A percentile compares a stretch with the other conserved stretches of the same genome.
These are phyloP conservation scores for Diadophis punctatus DNA, from an alignment of 2,113 vertebrate species.

Conservation along the genomic window DNA sequence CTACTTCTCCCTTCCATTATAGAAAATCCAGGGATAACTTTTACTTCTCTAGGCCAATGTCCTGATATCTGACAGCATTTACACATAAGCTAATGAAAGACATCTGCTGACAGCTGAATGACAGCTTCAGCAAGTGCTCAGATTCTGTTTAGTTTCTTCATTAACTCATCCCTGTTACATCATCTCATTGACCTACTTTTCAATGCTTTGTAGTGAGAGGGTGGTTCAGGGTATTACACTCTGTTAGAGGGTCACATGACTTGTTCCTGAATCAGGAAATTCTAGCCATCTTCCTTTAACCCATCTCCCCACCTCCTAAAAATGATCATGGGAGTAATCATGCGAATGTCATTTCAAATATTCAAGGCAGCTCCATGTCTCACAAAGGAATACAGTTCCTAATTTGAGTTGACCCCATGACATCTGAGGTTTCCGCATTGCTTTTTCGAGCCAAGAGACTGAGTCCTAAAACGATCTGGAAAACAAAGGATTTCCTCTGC, in stretches of 20 bases:
- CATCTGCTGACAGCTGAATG: neutral
- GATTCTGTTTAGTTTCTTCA: neutral
- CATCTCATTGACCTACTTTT: neutral
- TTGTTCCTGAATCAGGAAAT: neutral
- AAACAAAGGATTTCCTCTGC: neutral
- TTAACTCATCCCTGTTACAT: neutral
- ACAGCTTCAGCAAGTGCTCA: neutral
- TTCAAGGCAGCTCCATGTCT: constrained; percentile 11
- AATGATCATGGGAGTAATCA: constrained; percentile 1
- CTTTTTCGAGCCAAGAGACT: neutral
- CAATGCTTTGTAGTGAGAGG: neutral
- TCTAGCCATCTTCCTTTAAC: neutral
- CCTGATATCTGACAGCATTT: neutral
- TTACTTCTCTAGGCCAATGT: neutral
- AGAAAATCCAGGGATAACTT: neutral
- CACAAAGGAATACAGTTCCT: neutral
- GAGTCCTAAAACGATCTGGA: neutral
- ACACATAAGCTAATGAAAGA: neutral
- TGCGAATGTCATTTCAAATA: constrained; percentile 17
- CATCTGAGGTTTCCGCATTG: constrained; percentile 6
- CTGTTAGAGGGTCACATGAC: neutral
- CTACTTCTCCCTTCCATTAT: neutral
- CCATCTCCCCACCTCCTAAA: neutral
- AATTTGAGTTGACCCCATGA: constrained; percentile 6
- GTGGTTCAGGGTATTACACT: neutral